Evolutionary conservation across 2,113 vertebrate genomes (phyloP), one percentile per base, ranked within the genome.

Genomic region (Pogonocichla stellata): DNA sequence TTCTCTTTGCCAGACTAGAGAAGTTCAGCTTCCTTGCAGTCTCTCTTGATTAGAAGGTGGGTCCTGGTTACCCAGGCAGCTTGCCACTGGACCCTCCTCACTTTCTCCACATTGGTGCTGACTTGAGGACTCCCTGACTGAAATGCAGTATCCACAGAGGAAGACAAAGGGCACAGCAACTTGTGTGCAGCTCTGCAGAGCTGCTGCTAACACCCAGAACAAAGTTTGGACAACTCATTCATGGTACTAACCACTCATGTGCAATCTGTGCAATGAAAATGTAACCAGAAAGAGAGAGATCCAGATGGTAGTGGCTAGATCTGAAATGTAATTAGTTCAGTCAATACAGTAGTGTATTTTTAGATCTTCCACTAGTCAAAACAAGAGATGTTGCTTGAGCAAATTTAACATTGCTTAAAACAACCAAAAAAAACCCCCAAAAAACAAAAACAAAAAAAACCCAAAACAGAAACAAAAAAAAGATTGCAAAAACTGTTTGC

Each of bases 361-460:
- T 80, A 83, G 96, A 75, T 48, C 75, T 88, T 93, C 74, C 75
- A 85, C 93, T 92, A 96, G 93, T 92, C 93, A 95, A 91, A 95
- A 91, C 95, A 94, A 96, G 96, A 93, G 79, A 95, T 95, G 86
- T 53, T 97, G 91, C 92, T 97, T 95, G 94, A 94, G 89, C 65
- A 95, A 95, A 93, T 94, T 94, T 90, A 96, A 96, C 82, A 72
- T 86, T 83, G 75, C 92, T 64, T 62, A 36, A 86, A 91, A 58
- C 15, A 15, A 42, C 15, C 40, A 42, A 42, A 42, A 42, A 42
- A 56, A 62, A 47, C 12, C 12, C 38, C 40, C 13, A 42, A 42
- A 42, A 42, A 42, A 6, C 40, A 42, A 42, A 48, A 25, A 14
- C 25, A 26, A 50, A 26, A 50, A 50, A 25, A n/a, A n/a, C n/a